A percentile compares a stretch with the other conserved stretches of the same genome.
Evolutionary conservation across 2,888 invertebrate genomes (phyloP).

Genomic region (Diarsia mendica): DNA sequence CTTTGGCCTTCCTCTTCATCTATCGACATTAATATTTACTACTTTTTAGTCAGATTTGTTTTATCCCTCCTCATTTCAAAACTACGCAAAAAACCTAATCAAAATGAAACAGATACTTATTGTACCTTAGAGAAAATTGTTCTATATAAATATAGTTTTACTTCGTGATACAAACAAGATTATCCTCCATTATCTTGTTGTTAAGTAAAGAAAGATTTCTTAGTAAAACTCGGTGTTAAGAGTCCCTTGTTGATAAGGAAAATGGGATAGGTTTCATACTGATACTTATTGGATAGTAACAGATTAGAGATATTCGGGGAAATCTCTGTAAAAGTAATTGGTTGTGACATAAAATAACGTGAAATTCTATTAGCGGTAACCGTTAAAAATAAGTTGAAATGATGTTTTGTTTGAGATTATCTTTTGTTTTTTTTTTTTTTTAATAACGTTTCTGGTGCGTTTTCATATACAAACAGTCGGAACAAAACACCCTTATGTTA

Average conservation of each 20-base stretch:
- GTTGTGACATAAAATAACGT: neutral
- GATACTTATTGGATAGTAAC: constrained; percentile 3
- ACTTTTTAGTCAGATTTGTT: no score
- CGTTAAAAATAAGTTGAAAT: no score
- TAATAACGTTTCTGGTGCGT: no score
- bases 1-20: no score
- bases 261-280: constrained; percentile 12
- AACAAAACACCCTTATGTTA: no score
- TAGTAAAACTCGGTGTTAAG: neutral
- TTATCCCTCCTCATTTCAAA: no score
- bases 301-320: neutral
- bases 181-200: constrained; percentile 27
- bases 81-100: no score
- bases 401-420: no score
- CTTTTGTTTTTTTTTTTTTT: no score
- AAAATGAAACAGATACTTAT: neutral
- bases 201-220: constrained; percentile 19
- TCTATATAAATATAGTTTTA: constrained; percentile 3
- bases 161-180: constrained; percentile 26
- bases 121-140: neutral
- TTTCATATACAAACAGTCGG: no score
- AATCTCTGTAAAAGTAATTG: neutral
- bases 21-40: no score
- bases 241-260: neutral
- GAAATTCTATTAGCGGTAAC: neutral